These are phyloP conservation scores for Labeo calbasu DNA, from an alignment of 2,797 vertebrate species.

Conservation along the genomic window DNA sequence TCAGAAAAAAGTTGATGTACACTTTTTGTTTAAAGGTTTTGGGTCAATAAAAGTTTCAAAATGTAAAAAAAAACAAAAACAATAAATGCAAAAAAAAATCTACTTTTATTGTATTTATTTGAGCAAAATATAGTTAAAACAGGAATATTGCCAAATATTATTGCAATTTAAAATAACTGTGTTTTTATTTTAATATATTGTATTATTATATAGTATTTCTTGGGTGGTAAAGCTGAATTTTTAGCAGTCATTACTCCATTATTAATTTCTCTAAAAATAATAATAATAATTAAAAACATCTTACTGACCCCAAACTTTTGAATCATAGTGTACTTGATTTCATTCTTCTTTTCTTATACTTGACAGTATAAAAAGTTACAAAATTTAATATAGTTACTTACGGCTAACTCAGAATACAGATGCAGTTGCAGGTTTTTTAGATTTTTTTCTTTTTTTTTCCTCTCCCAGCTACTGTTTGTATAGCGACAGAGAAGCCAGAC, in stretches of 20 bases:
- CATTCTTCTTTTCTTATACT: no score
- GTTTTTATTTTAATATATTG: background rate
- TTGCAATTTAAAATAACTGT: background rate
- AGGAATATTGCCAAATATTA: background rate
- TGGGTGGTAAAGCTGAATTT: background rate
- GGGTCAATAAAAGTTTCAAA: background rate
- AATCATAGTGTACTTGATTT: background rate
- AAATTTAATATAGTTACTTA: no score
- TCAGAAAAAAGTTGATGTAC: background rate
- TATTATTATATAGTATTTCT: background rate
- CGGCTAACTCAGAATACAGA: no score
- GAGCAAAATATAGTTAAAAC: background rate
- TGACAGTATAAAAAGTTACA: no score
- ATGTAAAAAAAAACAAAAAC: background rate
- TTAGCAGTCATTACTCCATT: background rate
- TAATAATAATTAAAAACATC: no score
- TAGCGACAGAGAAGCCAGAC: constrained; percentile 59
- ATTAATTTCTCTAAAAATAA: background rate
- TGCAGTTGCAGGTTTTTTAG: no score
- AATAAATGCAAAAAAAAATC: no score
- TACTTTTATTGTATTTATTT: background rate
- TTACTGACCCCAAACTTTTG: background rate
- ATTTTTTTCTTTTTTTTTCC: background rate
- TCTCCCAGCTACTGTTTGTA: background rate
- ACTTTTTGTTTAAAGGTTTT: background rate